These are phyloP conservation scores for Epizoanthus fatuus DNA, from an alignment of 92 coral and sea anemone species.

Conservation along the genomic window DNA sequence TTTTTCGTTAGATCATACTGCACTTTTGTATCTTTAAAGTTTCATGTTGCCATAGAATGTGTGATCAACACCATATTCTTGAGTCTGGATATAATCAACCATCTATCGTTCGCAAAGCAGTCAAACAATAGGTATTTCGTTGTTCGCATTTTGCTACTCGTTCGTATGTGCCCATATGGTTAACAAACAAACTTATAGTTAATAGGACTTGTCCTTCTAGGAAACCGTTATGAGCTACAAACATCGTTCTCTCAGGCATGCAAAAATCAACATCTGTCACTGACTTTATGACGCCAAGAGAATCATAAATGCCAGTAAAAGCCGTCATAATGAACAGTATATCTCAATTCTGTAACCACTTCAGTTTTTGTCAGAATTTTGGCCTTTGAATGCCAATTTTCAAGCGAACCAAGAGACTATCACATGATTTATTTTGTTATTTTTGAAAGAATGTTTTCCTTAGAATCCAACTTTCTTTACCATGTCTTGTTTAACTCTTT, in stretches of 20 bases:
- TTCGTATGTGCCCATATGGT: background rate
- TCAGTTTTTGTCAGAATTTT: background rate
- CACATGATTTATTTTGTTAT: background rate
- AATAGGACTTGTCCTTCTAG: background rate
- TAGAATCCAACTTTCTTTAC: conserved; percentile 41
- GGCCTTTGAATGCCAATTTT: background rate
- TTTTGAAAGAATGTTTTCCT: conserved; percentile 1
- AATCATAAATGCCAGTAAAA: background rate
- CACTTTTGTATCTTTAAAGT: too few relatives aligned
- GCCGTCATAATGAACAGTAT: background rate
- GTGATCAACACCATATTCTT: too few relatives aligned
- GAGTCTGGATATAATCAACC: too few relatives aligned
- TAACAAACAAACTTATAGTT: too few relatives aligned
- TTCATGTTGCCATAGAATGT: too few relatives aligned
- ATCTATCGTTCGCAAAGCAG: too few relatives aligned
- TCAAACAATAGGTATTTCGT: too few relatives aligned
- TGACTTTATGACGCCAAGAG: background rate
- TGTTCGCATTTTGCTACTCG: too few relatives aligned
- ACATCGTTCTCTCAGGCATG: background rate
- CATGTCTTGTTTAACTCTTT: conserved; percentile 15
- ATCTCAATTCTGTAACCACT: background rate
- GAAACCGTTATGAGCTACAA: background rate
- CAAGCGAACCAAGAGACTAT: background rate
- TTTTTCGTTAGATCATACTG: too few relatives aligned
- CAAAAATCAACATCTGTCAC: background rate